Conservation (phyloP, 2,113 vertebrate species). For the Pygoscelis adeliae region DNA sequence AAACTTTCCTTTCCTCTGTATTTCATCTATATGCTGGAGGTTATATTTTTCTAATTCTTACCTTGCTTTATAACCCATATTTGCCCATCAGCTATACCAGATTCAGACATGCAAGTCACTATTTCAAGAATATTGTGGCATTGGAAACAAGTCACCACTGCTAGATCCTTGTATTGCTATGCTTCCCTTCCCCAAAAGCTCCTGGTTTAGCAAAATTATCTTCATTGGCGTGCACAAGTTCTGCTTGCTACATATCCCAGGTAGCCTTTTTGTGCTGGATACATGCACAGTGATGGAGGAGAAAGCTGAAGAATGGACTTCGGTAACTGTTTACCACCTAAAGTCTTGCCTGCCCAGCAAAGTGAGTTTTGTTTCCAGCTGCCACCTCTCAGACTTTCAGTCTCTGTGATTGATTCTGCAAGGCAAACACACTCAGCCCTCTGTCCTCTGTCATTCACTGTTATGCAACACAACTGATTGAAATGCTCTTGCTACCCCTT, state of each 20-base stretch:
- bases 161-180: not conserved
- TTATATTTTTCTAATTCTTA: not conserved
- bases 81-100: not conserved
- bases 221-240: not conserved
- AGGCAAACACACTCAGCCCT: not conserved
- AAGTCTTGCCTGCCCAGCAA: not conserved
- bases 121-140: not conserved
- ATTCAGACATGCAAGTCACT: not conserved
- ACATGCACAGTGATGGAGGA: not conserved
- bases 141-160: not conserved
- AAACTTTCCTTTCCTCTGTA: not conserved
- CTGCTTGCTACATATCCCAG: not conserved
- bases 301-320: not conserved
- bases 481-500: constrained; percentile 68
- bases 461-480: not conserved
- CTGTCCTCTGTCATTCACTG: fast-evolving
- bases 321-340: not conserved
- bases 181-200: not conserved
- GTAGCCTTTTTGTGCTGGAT: not conserved
- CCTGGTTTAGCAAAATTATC: not conserved
- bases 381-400: not conserved
- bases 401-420: not conserved
- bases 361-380: not conserved
- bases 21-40: not conserved
- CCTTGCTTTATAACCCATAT: not conserved